Percentiles rank a stretch among this genome's conserved stretches.
Conservation (phyloP, 2,888 invertebrate species). For the Patella depressa region DNA sequence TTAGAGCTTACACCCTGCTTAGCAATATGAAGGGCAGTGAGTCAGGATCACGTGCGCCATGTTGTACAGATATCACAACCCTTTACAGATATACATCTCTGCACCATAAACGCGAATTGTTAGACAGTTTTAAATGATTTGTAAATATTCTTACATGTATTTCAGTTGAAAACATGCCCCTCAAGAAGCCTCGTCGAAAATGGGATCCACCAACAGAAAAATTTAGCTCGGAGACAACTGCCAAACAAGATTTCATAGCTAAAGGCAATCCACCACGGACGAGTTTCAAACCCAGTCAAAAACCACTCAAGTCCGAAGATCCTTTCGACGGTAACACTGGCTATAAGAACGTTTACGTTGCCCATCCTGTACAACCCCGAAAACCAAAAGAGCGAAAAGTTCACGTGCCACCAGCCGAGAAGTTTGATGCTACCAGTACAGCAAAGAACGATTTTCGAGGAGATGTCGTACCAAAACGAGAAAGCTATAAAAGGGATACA, state of each 20-base stretch:
- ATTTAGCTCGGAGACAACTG: slow-evolving; percentile 66
- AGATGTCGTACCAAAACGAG: slow-evolving; percentile 40
- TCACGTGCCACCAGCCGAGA: slow-evolving; percentile 49
- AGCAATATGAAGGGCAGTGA: too few species aligned
- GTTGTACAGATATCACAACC: too few species aligned
- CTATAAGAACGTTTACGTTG: slow-evolving; percentile 30
- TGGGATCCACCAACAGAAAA: slow-evolving; percentile 25
- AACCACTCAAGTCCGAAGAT: neutral
- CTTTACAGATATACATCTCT: too few species aligned
- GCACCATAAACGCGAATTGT: too few species aligned
- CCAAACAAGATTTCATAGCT: slow-evolving; percentile 60
- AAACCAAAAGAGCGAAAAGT: slow-evolving; percentile 19
- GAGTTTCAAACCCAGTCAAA: neutral
- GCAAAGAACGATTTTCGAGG: slow-evolving; percentile 50
- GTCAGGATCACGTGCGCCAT: too few species aligned
- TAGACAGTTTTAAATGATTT: neutral
- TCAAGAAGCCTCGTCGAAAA: neutral
- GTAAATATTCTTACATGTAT: neutral
- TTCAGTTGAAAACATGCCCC: neutral
- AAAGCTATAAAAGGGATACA: slow-evolving; percentile 36
- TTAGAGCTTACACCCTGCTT: too few species aligned
- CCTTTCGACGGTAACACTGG: slow-evolving; percentile 1
- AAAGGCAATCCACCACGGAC: neutral
- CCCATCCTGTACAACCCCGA: slow-evolving; percentile 26
- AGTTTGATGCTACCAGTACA: slow-evolving; percentile 58